Base-by-base conservation (phyloP, 1,140 invertebrate species). In the Triops cancriformis region DNA sequence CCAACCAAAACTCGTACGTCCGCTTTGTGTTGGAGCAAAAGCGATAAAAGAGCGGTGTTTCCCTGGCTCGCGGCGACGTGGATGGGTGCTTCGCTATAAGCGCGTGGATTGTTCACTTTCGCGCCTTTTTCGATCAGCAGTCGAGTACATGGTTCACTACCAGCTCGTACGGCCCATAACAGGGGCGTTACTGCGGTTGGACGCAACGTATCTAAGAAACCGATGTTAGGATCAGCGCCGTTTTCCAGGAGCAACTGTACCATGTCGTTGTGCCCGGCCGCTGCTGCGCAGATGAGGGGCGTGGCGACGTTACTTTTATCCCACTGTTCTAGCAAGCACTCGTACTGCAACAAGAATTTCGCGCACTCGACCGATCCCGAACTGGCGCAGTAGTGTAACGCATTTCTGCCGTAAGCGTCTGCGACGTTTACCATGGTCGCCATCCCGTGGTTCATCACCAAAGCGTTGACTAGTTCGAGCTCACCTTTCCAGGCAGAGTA, bases 61-160 rank as follows among this genome's bases (percentile, higher is more conserved):
- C 93, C 93, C 42, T 92, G 84, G 73, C 90, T 88, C 23, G 92
- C 90, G 11, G 93, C 93, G 4, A 94, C 89, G 80, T 95, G 93
- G 5, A 96, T 83, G 0, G 93, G 92, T 0, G 93, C 94, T 85
- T 94, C 92, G 18, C 72, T 77, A 26, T 77, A 73, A 83, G 90
- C 91, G 86, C 92, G 91, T n/a, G 90, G 89, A 77, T 91, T 92
- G 80, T 93, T 92, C 72, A 92, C 90, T 81, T 87, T 88, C 5
- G 92, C 92, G 31, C 91, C 91, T 72, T 88, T 87, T 80, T 90
- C 87, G 31, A 93, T 82, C 72, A 93, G 84, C 76, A 86, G 86
- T 80, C 88, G 87, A 0, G 91, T 91, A 80, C 92, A 93, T 77
- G 91, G 88, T 23, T 85, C 85, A 5, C 89, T 88, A 79, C 91